These are phyloP conservation scores for Polypterus bichir DNA, from an alignment of 2,113 vertebrate genomes.

Conservation along the genomic window DNA sequence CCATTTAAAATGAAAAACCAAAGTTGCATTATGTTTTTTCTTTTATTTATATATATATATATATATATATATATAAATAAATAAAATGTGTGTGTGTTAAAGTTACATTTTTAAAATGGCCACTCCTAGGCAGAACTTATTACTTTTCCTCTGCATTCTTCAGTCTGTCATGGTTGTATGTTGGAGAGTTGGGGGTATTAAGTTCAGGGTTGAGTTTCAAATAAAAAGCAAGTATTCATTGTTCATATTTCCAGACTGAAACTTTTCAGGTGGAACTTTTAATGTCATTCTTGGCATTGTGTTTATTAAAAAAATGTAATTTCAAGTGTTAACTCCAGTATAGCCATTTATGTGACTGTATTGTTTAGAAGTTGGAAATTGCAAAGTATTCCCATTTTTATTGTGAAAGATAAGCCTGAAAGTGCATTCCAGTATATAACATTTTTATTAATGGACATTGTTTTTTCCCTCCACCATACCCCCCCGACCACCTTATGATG, in stretches of 20 bases:
- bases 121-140: no score
- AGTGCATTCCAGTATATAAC: constrained; percentile 1
- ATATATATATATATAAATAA: no score
- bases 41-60: no score
- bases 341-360: neutral
- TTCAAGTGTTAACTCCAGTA: neutral
- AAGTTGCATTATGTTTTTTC: no score
- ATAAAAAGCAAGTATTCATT: constrained; percentile 24
- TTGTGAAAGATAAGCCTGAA: neutral
- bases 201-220: no score
- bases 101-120: no score
- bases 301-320: neutral
- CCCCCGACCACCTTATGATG: neutral
- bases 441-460: neutral
- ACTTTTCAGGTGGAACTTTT: constrained; percentile 23
- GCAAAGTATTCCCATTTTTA: neutral
- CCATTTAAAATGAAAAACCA: no score
- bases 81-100: no score
- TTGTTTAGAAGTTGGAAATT: neutral
- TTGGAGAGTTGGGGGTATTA: no score
- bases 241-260: constrained; percentile 53
- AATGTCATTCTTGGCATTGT: neutral
- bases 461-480: neutral
- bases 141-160: no score
- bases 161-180: no score